These are phyloP conservation scores for Ptychodera flava DNA, from an alignment of 35 echinoderm and acorn worm species.

Conservation along the genomic window DNA sequence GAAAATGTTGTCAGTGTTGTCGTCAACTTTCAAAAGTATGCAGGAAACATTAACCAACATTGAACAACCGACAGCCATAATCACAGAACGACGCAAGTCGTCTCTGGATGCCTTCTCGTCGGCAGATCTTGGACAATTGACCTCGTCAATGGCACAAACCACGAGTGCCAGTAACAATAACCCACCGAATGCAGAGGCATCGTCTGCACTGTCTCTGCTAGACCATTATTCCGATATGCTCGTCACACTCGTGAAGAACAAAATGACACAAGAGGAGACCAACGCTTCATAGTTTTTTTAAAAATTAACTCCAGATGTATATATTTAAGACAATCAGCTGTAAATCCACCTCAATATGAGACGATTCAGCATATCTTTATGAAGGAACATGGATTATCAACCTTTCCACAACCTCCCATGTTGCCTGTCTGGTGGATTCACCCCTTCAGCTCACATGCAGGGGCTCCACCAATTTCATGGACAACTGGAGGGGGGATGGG, in stretches of 20 bases:
- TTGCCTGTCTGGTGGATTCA: too few relatives aligned
- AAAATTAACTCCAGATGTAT: too few relatives aligned
- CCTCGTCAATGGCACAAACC: neutral
- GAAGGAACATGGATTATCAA: too few relatives aligned
- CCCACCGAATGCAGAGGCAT: neutral
- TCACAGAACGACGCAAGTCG: neutral
- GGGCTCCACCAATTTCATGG: too few relatives aligned
- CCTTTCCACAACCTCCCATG: too few relatives aligned
- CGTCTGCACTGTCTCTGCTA: neutral
- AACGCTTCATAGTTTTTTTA: too few relatives aligned
- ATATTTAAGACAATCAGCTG: too few relatives aligned
- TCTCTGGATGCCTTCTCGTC: neutral
- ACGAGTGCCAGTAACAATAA: neutral
- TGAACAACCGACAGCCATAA: neutral
- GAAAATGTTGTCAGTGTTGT: neutral
- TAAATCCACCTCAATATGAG: too few relatives aligned
- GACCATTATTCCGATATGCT: neutral
- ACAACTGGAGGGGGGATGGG: too few relatives aligned
- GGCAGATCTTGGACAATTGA: neutral
- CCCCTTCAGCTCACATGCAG: too few relatives aligned
- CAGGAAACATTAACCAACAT: neutral
- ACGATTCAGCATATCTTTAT: too few relatives aligned
- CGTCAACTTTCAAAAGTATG: neutral
- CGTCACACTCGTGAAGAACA: neutral
- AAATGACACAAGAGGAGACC: too few relatives aligned